A percentile compares a stretch with the other conserved stretches of the same genome.
Evolutionary conservation across 2,888 invertebrate species (phyloP).

Genomic region (Clunio marinus): DNA sequence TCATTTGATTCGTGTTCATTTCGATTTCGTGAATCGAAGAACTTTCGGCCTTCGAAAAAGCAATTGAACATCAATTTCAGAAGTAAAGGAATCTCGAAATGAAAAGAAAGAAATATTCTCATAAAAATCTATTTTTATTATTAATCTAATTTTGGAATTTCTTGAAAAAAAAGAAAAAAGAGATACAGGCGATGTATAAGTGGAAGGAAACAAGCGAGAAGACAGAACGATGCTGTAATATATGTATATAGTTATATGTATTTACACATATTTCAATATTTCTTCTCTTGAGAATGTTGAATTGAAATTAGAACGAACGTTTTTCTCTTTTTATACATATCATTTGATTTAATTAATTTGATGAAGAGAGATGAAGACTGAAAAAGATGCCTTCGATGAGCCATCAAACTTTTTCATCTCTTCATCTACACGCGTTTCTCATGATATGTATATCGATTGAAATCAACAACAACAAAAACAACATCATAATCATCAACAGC

Average conservation of each 20-base stretch:
- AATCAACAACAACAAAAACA: too few relatives aligned
- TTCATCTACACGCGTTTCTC: not conserved
- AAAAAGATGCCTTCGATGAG: not conserved
- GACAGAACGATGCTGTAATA: not conserved
- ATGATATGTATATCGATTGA: not conserved
- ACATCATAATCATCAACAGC: too few relatives aligned
- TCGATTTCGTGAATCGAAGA: not conserved
- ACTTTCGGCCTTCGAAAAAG: not conserved
- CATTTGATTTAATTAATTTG: slow-evolving; percentile 36
- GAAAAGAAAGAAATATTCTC: slow-evolving; percentile 9
- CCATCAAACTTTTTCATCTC: not conserved
- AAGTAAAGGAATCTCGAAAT: slow-evolving; percentile 1
- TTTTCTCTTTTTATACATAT: slow-evolving; percentile 27
- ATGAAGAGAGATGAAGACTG: not conserved
- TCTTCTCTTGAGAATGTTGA: not conserved
- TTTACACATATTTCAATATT: not conserved
- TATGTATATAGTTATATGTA: not conserved
- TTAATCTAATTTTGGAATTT: slow-evolving; percentile 29
- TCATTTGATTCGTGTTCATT: slow-evolving; percentile 29
- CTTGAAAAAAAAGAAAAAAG: not conserved
- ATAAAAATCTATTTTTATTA: slow-evolving; percentile 27
- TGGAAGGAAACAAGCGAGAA: slow-evolving; percentile 5
- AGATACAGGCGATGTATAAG: slow-evolving; percentile 3
- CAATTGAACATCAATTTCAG: not conserved
- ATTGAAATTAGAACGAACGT: slow-evolving; percentile 13